Percentiles rank a stretch among this genome's conserved stretches.
Conservation (phyloP, 1,140 invertebrate species). For the Sinella curviseta region DNA sequence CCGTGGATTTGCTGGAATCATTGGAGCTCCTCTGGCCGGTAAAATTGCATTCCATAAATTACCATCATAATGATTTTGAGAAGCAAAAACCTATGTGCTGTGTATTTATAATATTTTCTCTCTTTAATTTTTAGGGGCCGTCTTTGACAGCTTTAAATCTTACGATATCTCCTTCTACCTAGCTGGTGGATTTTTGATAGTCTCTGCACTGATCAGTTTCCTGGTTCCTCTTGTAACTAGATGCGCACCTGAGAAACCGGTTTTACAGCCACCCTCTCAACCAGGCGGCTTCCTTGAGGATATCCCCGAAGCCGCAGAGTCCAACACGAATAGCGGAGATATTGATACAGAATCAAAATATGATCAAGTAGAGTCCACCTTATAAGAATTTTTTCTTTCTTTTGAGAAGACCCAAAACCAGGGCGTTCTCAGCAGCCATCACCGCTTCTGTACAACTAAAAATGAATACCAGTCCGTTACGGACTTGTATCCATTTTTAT, state of each 20-base stretch:
- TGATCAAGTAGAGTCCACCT: slow-evolving; percentile 40
- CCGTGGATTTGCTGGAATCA: slow-evolving; percentile 85
- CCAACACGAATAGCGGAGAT: slow-evolving; percentile 56
- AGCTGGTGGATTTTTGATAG: slow-evolving; percentile 82
- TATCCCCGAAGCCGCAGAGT: slow-evolving; percentile 64
- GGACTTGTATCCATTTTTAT: too few species aligned
- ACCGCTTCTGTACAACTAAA: too few species aligned
- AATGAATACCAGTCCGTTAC: too few species aligned
- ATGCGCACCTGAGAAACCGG: slow-evolving; percentile 60
- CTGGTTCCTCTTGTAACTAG: slow-evolving; percentile 74
- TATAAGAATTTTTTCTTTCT: slow-evolving; percentile 27
- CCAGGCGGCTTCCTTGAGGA: slow-evolving; percentile 80
- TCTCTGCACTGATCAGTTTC: slow-evolving; percentile 82
- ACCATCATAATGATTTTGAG: too few species aligned
- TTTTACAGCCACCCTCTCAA: slow-evolving; percentile 71
- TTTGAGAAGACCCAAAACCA: too few species aligned
- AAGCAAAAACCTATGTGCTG: not conserved
- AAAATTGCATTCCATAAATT: slow-evolving; percentile 45
- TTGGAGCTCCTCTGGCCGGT: slow-evolving; percentile 69
- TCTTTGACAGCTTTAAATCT: slow-evolving; percentile 81
- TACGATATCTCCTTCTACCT: slow-evolving; percentile 90
- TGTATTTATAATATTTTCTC: slow-evolving; percentile 30
- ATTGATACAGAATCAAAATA: slow-evolving; percentile 41
- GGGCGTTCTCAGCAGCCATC: too few species aligned
- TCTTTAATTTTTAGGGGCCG: slow-evolving; percentile 68